Conservation (phyloP, 2,797 vertebrate species). For the Phyllotis vaccarum region DNA sequence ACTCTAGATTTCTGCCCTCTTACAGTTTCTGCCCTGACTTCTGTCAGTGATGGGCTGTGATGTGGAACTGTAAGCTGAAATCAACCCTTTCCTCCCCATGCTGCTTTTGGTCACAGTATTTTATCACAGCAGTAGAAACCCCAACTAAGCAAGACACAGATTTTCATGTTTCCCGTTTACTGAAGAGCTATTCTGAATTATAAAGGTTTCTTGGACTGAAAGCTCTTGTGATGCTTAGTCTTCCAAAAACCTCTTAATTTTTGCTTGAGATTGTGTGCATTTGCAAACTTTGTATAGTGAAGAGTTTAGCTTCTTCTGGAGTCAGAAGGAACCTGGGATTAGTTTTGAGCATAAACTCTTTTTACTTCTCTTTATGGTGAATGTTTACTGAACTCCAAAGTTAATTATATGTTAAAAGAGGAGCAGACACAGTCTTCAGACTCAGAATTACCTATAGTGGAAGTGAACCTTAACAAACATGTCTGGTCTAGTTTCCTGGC, state of each 20-base stretch:
- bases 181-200: neutral
- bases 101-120: neutral
- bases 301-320: neutral
- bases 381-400: constrained; percentile 26
- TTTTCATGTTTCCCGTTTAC: constrained; percentile 5
- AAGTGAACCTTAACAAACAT: constrained; percentile 37
- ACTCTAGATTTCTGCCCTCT: neutral
- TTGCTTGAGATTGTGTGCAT: constrained; percentile 35
- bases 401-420: constrained; percentile 7
- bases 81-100: neutral
- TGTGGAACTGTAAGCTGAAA: neutral
- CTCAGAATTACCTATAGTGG: constrained; percentile 19
- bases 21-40: neutral
- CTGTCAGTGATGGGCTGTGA: neutral
- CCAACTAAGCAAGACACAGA: neutral
- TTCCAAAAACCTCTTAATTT: neutral
- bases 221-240: neutral
- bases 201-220: constrained; percentile 2
- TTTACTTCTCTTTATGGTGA: constrained; percentile 19
- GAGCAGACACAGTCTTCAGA: constrained; percentile 32
- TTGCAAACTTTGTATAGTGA: neutral
- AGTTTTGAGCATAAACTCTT: constrained; percentile 9
- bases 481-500: neutral
- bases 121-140: neutral
- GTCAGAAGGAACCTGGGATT: neutral